Base-by-base conservation (phyloP, 2,888 invertebrate genomes). In the Resseliella maxima region DNA sequence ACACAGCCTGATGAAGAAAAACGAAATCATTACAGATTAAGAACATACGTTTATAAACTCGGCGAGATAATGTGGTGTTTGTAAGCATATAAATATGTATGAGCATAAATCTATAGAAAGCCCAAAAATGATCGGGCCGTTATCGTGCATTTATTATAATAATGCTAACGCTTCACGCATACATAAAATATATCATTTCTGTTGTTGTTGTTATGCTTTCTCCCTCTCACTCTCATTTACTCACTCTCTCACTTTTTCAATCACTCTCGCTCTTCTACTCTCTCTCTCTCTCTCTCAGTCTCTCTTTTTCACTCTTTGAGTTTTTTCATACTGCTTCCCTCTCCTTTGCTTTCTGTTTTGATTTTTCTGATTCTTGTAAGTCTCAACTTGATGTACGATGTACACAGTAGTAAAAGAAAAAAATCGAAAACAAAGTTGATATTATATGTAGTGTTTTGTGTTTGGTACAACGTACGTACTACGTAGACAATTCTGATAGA, bases 21-120 rank as follows among this genome's bases (percentile, higher is more conserved):
- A n/a, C 72, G 72, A 72, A 72, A 72, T 72, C 72, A 72, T 72
- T 72, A 72, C 72, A 72, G 72, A 72, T 72, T 72, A 72, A 72
- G 72, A 72, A 72, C 72, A 72, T 72, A 31, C 72, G 72, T 72
- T 72, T 72, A 72, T 72, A 72, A 72, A 72, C 72, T 72, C 3
- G 18, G 12, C 15, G 31, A 72, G 27, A 72, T 72, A 72, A 72
- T 12, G 31, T 31, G 72, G 72, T n/a, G n/a, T 1, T 35, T 31
- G 72, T n/a, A 12, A 27, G 72, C 72, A 35, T 72, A 72, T 72
- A n/a, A 72, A 72, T 72, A 72, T 72, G 72, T 72, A 72, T 72
- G 72, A 72, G 72, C 72, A 72, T 72, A 72, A 72, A 72, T 72
- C 72, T 72, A 72, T 72, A 31, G 72, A 72, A 72, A 72, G 72